These are phyloP conservation scores for Pseudopodoces humilis DNA, from an alignment of 2,113 vertebrate species.

Conservation along the genomic window DNA sequence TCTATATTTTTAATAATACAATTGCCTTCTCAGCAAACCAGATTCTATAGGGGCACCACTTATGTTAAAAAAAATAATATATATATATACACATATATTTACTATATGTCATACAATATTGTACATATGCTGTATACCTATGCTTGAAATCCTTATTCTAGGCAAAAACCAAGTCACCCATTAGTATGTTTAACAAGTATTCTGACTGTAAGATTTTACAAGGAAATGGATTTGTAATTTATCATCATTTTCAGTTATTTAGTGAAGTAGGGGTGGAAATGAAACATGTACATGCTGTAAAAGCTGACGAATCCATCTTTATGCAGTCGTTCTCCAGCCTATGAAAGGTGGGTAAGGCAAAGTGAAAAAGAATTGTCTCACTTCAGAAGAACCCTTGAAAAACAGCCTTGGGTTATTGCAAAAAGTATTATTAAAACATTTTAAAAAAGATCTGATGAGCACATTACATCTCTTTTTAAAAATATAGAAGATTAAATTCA, in stretches of 20 bases:
- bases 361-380: neutral
- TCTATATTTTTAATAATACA: neutral
- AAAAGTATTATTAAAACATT: neutral
- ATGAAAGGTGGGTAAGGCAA: neutral
- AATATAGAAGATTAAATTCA: neutral
- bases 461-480: neutral
- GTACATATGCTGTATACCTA: neutral
- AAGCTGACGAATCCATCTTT: neutral
- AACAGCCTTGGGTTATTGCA: neutral
- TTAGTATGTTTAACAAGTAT: neutral
- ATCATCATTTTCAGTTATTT: conserved; percentile 19
- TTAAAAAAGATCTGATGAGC: neutral
- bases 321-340: neutral
- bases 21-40: neutral
- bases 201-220: neutral
- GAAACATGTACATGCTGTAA: neutral
- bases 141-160: neutral
- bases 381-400: neutral
- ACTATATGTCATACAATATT: neutral
- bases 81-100: neutral
- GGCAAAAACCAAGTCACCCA: neutral
- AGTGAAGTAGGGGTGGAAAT: neutral
- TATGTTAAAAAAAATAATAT: neutral
- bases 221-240: neutral
- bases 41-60: neutral